Evolutionary conservation across 2,797 vertebrate species (phyloP), one percentile per base, ranked within the genome.

Genomic region (Pyrocephalus nanus): DNA sequence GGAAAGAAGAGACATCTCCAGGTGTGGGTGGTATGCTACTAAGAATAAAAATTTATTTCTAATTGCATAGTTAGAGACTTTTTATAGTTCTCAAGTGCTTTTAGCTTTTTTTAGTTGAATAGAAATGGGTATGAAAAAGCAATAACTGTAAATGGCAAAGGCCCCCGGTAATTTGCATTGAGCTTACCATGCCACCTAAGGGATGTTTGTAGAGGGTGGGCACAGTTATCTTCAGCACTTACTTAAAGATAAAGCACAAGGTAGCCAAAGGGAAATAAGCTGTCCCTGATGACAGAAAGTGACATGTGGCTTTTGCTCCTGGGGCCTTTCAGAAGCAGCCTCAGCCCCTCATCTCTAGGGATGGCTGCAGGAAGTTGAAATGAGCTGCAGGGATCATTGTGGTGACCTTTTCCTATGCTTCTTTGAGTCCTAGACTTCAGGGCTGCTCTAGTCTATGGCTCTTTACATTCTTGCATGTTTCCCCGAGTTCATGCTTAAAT

Each of bases 31-130:
- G 73, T 53, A 29, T 71, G 73, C 48, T 76, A 47, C 86, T 95
- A 91, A 79, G 73, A 95, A 88, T 65, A 95, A 88, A 81, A 69
- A 92, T 43, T 84, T 70, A 48, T 81, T 93, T 73, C 79, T 93
- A 88, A 93, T 88, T 90, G 66, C 57, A 42, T 45, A 83, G 36
- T 60, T 93, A 85, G 51, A 2, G 36, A 36, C 48, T 90, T 51
- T 76, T 91, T 92, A 57, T 83, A 70, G 69, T 87, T 90, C 77
- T 94, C 74, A 85, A 70, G 67, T 74, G 77, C 65, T 83, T 87
- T 92, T 70, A 79, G 22, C 48, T 90, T 32, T 95, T 95, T 91
- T 81, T 51, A 66, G 60, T 54, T 94, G 79, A 91, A 89, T 64
- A 75, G 29, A 89, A 95, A 81, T 88, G 30, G 26, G 55, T 72